Percentiles rank a stretch among this genome's conserved stretches.
phyloP scores from a whole-genome alignment of 2,113 vertebrate species.

The Microcebus tavaratra region DNA sequence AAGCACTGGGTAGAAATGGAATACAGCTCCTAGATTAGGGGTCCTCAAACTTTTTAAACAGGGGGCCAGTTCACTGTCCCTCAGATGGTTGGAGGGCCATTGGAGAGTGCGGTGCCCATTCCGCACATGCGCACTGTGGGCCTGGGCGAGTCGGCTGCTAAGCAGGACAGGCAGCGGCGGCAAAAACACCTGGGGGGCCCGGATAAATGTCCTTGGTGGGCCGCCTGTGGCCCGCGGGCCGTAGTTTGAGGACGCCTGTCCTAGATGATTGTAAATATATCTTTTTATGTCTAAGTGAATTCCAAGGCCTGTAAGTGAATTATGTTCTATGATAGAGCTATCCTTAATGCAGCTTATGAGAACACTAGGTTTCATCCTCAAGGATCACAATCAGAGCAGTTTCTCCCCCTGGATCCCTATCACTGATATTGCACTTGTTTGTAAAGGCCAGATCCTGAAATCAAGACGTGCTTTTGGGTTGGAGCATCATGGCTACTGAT shows the following conservation, averaged over 20 bases:
- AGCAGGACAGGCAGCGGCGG: too few species aligned
- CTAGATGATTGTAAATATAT: not conserved
- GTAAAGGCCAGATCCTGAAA: not conserved
- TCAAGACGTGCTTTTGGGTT: not conserved
- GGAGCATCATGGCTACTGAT: not conserved
- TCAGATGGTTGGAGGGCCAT: too few species aligned
- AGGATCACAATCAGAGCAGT: not conserved
- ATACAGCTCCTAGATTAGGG: not conserved
- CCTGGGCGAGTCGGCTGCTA: too few species aligned
- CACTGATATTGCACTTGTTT: not conserved
- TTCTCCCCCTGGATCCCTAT: not conserved
- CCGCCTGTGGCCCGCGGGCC: too few species aligned
- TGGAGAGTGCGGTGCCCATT: too few species aligned
- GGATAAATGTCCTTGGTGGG: too few species aligned
- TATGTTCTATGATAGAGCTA: not conserved
- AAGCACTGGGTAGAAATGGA: not conserved
- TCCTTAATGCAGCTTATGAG: not conserved
- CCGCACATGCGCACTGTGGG: too few species aligned
- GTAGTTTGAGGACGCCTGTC: not conserved
- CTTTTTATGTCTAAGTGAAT: conserved; percentile 32
- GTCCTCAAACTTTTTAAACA: too few species aligned
- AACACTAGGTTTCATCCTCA: not conserved
- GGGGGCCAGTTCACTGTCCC: too few species aligned
- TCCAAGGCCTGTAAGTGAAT: not conserved
- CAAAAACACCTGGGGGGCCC: too few species aligned